phyloP scores from a whole-genome alignment of 1,140 invertebrate genomes.

The Drosophila varians region DNA sequence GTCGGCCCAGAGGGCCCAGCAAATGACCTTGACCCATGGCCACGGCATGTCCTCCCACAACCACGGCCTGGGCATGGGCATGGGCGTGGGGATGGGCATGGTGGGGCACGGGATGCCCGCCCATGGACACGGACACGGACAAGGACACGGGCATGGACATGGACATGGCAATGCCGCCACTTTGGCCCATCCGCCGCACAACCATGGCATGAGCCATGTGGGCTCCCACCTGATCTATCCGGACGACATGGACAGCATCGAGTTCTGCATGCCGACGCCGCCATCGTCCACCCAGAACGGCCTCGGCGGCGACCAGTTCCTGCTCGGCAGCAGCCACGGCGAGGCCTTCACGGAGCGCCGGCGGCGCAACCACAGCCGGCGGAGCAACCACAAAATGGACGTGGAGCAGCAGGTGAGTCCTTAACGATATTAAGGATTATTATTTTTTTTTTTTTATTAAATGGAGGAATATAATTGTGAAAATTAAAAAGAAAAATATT shows the following conservation, averaged over 20 bases:
- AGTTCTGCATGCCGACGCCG: conserved; percentile 76
- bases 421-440: too few species aligned
- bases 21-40: conserved; percentile 50
- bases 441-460: too few species aligned
- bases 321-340: conserved; percentile 60
- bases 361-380: conserved; percentile 69
- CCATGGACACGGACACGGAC: conserved; percentile 8
- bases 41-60: conserved; percentile 16
- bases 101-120: conserved; percentile 2
- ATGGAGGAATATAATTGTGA: too few species aligned
- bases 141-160: conserved; percentile 6
- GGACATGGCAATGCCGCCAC: conserved; percentile 44
- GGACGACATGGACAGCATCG: conserved; percentile 80
- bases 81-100: conserved; percentile 31
- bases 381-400: conserved; percentile 81
- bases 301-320: conserved; percentile 51
- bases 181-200: conserved; percentile 65
- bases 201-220: conserved; percentile 3
- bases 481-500: too few species aligned
- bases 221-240: conserved; percentile 73
- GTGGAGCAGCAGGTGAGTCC: conserved; percentile 77
- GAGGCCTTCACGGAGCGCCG: conserved; percentile 77
- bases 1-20: conserved; percentile 34
- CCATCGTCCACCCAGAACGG: conserved; percentile 61
- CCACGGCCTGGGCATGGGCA: conserved; percentile 16